Evolutionary conservation across 2,888 invertebrate species (phyloP), one percentile per base, ranked within the genome.

Genomic region (Scrobipalpa atriplicella): DNA sequence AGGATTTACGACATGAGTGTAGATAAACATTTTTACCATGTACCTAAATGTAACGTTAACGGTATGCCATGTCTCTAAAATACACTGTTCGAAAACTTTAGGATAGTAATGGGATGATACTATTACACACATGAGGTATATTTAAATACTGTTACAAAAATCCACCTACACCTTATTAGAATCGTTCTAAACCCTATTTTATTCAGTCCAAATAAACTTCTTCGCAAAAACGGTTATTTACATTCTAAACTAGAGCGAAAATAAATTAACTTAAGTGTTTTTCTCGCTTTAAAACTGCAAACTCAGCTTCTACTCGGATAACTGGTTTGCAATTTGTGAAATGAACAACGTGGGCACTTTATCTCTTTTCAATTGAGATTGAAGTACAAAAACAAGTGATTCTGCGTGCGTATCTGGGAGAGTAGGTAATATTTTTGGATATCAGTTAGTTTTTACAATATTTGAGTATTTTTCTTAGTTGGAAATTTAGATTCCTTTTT

Each of bases 211-310:
- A 10, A 16, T 16, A 16, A 29, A 29, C 29, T 47, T 16, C 16
- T 47, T 13, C 9, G 7, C 16, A n/a, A 47, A 47, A 47, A 47
- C 6, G 1, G n/a, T 47, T 47, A 47, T 47, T 47, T 16, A 47
- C n/a, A 47, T 47, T 47, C 47, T 16, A 47, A n/a, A 47, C 47
- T 47, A 47, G 47, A 47, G 6, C 47, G 47, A n/a, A 47, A 16
- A 47, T 47, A 47, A 47, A 47, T 47, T 47, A 47, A 16, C 47
- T 47, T 47, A 47, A 47, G 47, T 47, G 47, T 47, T 47, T 47
- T 47, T 47, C 47, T n/a, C 16, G n/a, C 47, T 47, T 8, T 39
- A 8, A 47, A 16, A 47, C n/a, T n/a, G 47, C n/a, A 47, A n/a
- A 47, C 16, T 47, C 47, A 47, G 47, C 47, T n/a, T 47, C n/a